Evolutionary conservation across 2,888 invertebrate genomes (phyloP).

Genomic region (Cheilosia variabilis): DNA sequence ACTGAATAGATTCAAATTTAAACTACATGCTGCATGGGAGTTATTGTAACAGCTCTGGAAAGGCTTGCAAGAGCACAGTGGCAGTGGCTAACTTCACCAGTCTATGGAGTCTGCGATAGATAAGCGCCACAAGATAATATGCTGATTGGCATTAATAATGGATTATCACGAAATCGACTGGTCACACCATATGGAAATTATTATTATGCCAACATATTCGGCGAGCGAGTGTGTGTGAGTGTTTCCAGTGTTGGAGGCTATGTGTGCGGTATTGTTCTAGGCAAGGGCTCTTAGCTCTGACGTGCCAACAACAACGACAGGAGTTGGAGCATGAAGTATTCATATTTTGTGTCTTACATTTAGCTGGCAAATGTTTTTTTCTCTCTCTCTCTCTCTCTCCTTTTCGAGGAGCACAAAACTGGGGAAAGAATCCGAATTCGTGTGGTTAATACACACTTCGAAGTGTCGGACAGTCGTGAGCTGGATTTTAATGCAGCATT

Average conservation of each 20-base stretch:
- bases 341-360: conserved; percentile 70
- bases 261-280: conserved; percentile 58
- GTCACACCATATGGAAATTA: conserved; percentile 77
- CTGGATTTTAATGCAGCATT: conserved; percentile 68
- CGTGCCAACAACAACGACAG: conserved; percentile 13
- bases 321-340: conserved; percentile 53
- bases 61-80: conserved; percentile 15
- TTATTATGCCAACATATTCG: conserved; percentile 74
- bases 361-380: conserved; percentile 32
- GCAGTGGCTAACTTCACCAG: conserved; percentile 52
- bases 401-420: not conserved
- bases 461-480: conserved; percentile 75
- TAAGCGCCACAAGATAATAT: conserved; percentile 81
- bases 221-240: conserved; percentile 40
- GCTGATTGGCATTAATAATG: conserved; percentile 84
- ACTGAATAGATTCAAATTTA: conserved; percentile 23
- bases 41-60: conserved; percentile 65
- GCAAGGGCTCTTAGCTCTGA: conserved; percentile 32
- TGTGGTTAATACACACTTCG: conserved; percentile 74
- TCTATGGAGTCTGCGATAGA: conserved; percentile 57
- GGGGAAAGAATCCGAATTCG: conserved; percentile 62
- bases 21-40: conserved; percentile 50
- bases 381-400: not conserved
- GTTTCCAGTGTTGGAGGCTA: conserved; percentile 12
- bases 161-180: conserved; percentile 83